Evolutionary conservation across 1,140 invertebrate species (phyloP).

Genomic region (Drosophila melanica): DNA sequence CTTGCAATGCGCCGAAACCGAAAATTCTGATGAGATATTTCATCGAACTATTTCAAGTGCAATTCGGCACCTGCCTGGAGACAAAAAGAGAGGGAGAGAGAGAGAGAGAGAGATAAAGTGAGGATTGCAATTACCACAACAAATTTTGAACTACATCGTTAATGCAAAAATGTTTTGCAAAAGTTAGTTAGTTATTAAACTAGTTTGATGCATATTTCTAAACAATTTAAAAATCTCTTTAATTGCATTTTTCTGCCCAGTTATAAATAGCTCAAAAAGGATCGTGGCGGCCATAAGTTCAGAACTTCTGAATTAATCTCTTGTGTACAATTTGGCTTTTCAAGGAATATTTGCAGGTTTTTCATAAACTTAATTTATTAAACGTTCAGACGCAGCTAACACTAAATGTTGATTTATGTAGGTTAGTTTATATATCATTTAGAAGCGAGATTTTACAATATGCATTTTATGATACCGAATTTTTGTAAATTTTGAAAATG

Average conservation of each 20-base stretch:
- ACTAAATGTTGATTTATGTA: too few species aligned
- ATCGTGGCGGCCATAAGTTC: too few species aligned
- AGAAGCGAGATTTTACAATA: too few species aligned
- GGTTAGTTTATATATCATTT: too few species aligned
- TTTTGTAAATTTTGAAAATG: too few species aligned
- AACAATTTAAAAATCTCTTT: constrained; percentile 3
- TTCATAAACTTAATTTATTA: too few species aligned
- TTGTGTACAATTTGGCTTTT: too few species aligned
- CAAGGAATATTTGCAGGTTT: too few species aligned
- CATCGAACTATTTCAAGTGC: constrained; percentile 23
- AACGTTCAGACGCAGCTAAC: too few species aligned
- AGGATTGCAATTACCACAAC: constrained; percentile 9
- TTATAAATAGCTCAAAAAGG: neutral
- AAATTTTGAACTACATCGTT: constrained; percentile 1
- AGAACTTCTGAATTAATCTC: neutral
- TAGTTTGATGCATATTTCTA: neutral
- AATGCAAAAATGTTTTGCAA: constrained; percentile 3
- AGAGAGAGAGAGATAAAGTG: neutral
- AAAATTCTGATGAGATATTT: constrained; percentile 10
- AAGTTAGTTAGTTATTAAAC: neutral
- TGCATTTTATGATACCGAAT: too few species aligned
- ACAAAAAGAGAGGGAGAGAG: neutral
- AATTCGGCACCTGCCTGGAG: constrained; percentile 15
- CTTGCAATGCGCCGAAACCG: constrained; percentile 2
- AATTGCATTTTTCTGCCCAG: neutral